Conservation (phyloP, 2,113 vertebrate species). For the Felis catus region DNA sequence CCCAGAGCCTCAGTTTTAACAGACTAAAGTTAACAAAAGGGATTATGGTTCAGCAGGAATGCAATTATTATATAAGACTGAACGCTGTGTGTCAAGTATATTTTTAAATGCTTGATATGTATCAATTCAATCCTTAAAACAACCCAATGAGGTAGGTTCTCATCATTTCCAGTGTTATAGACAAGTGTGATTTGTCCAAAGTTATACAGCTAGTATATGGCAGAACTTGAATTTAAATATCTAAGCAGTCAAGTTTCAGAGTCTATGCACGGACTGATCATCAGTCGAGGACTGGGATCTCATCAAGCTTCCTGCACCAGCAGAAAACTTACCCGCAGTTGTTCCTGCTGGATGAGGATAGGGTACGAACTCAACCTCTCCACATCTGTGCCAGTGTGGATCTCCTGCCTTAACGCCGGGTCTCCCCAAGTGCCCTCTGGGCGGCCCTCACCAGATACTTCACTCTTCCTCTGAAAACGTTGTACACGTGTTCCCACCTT, state of each 20-base stretch:
- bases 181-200: not conserved
- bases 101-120: not conserved
- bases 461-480: not conserved
- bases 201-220: not conserved
- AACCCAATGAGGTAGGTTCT: not conserved
- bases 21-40: conserved; percentile 8
- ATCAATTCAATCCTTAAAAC: not conserved
- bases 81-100: not conserved
- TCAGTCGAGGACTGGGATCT: not conserved
- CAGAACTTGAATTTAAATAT: not conserved
- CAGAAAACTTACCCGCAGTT: not conserved
- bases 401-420: not conserved
- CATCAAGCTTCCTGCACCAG: not conserved
- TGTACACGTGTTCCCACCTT: not conserved
- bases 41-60: conserved; percentile 18
- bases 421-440: not conserved
- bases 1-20: not conserved
- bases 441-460: not conserved
- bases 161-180: not conserved
- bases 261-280: not conserved
- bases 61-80: conserved; percentile 3
- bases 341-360: not conserved
- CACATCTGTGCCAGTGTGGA: not conserved
- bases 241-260: not conserved
- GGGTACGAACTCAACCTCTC: not conserved